Conservation (phyloP, 2,113 vertebrate genomes). For the Cyrtonyx montezumae region DNA sequence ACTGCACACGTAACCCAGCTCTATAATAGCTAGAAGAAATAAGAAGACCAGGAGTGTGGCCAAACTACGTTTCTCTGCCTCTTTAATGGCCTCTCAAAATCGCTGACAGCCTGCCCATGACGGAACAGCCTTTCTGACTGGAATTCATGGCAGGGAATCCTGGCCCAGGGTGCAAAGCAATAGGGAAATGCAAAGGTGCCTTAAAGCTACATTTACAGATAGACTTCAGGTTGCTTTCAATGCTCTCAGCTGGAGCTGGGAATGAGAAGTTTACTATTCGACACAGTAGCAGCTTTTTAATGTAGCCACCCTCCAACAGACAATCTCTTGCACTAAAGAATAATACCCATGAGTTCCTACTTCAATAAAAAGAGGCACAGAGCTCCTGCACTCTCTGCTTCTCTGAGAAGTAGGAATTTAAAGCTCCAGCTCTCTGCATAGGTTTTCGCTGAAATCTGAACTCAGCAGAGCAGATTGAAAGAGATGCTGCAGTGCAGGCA, state of each 20-base stretch:
- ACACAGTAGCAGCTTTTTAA: background rate
- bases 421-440: background rate
- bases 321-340: background rate
- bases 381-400: background rate
- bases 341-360: background rate
- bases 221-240: background rate
- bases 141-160: background rate
- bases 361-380: background rate
- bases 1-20: background rate
- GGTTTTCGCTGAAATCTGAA: background rate
- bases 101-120: background rate
- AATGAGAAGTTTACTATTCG: background rate
- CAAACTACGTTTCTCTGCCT: background rate
- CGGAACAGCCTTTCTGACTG: background rate
- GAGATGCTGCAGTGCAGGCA: conserved; percentile 41
- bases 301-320: background rate
- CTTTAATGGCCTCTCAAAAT: background rate
- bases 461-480: background rate
- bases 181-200: background rate
- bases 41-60: background rate
- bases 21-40: background rate
- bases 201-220: background rate
- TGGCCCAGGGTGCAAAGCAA: background rate
- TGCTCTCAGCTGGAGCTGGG: background rate
- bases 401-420: background rate